Evolutionary conservation across 2,888 invertebrate genomes (phyloP), one percentile per base, ranked within the genome.

Genomic region (Amphipyra tragopoginis): DNA sequence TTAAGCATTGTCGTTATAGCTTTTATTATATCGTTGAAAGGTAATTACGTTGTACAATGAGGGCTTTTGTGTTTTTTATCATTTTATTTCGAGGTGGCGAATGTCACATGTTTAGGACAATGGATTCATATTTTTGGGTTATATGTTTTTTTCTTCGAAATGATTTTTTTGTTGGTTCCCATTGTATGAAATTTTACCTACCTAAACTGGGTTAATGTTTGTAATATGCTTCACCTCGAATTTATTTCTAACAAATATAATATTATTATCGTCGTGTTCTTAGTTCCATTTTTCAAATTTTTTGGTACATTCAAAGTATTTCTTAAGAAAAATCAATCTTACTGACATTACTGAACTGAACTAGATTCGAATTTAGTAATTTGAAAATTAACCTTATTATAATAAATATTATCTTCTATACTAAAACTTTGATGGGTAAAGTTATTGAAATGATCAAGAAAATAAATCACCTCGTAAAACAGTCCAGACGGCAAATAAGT

Each of bases 1-100:
- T 81, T 84, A 78, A 78, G 75, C 73, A 77, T 78, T 74, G 80
- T 75, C 77, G 77, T 76, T 82, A 78, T 75, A 60, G 80, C 81
- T 79, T 82, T 77, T 82, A 77, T 79, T 76, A 81, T 77, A 72
- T 74, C 80, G 78, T 75, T 75, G 76, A 74, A 80, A 78, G 75
- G 78, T 82, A 82, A 83, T 86, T 81, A 81, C 79, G 71, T 61
- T 70, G 71, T 71, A 70, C 72, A 76, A 82, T 78, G 80, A 79
- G 62, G 43, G 71, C 75, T 77, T 77, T 81, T 81, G 79, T 82
- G 68, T 77, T 77, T 76, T 78, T 76, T 78, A 76, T 73, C 74
- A 65, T 72, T 74, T 67, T 72, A 50, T 75, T 68, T 53, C 26
- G 66, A 51, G 52, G 66, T 64, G 33, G 65, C 48, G 38, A 70